These are phyloP conservation scores for Drosophila sulfurigaster DNA, from an alignment of 1,140 invertebrate species.

Conservation along the genomic window DNA sequence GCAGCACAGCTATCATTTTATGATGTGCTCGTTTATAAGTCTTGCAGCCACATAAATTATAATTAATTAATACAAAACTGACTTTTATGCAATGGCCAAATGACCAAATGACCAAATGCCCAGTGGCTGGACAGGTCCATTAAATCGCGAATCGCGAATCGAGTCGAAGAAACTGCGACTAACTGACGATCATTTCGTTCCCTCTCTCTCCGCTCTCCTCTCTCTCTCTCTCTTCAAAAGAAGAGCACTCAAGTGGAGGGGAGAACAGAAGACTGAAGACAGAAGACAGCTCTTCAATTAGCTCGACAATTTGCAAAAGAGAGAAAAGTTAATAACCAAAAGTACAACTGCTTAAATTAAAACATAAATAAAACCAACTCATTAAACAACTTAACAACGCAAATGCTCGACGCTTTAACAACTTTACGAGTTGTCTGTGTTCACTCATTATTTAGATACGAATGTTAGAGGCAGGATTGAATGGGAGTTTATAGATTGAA, in stretches of 20 bases:
- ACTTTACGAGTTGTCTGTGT: too few species aligned
- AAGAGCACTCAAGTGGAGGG: too few species aligned
- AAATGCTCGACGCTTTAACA: too few species aligned
- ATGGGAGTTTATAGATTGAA: too few species aligned
- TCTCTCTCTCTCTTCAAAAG: too few species aligned
- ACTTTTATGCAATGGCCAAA: conserved; percentile 66
- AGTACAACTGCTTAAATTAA: conserved; percentile 9
- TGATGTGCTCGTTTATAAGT: conserved; percentile 77
- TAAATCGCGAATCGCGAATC: conserved; percentile 11
- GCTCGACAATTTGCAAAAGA: conserved; percentile 31
- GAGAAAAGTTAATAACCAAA: conserved; percentile 1
- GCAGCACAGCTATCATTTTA: conserved; percentile 63
- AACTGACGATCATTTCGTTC: not conserved
- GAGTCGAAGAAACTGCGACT: not conserved
- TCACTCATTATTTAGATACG: too few species aligned
- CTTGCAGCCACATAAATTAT: conserved; percentile 80
- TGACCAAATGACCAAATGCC: conserved; percentile 30
- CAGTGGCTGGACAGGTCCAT: conserved; percentile 35
- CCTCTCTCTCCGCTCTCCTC: too few species aligned
- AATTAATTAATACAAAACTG: conserved; percentile 79
- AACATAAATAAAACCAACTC: conserved; percentile 5
- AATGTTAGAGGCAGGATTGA: too few species aligned
- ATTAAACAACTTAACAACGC: not conserved
- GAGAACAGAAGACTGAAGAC: too few species aligned
- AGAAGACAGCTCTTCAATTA: conserved; percentile 18